Percentiles rank a stretch among this genome's conserved stretches.
Evolutionary conservation across 2,113 vertebrate species (phyloP).

Genomic region (Forbesichthys agassizii): DNA sequence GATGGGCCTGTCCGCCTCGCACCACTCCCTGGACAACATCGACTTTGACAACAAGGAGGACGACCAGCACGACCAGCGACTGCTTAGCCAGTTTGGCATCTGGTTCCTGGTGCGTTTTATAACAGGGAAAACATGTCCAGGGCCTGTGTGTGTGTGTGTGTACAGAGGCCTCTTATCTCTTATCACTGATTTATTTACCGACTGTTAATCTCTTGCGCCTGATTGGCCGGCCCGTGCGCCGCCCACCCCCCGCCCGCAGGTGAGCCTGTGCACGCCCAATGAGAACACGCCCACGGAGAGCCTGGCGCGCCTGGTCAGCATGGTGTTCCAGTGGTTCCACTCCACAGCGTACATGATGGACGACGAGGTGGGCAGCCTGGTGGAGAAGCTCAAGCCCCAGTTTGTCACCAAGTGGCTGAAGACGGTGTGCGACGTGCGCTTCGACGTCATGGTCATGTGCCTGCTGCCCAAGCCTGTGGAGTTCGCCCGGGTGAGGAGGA

Average conservation of each 20-base stretch:
- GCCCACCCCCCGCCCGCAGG: conserved; percentile 69
- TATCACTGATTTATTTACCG: conserved; percentile 24
- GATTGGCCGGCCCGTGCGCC: conserved; percentile 4
- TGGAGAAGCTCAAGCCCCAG: conserved; percentile 98
- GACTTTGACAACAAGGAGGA: conserved; percentile 99
- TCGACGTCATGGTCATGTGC: conserved; percentile 99
- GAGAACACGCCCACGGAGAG: conserved; percentile 98
- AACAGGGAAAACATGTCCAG: not conserved
- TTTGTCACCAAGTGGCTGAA: conserved; percentile 99
- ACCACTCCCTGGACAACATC: conserved; percentile 94
- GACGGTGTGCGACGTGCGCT: conserved; percentile 95
- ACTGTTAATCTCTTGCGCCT: not conserved
- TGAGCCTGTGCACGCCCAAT: conserved; percentile 96
- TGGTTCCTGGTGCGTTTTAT: conserved; percentile 91
- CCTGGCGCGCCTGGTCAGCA: conserved; percentile 93
- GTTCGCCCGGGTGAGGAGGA: conserved; percentile 89
- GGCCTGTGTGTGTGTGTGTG: not conserved
- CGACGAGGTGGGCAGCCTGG: conserved; percentile 96
- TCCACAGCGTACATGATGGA: conserved; percentile 99
- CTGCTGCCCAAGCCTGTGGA: conserved; percentile 98
- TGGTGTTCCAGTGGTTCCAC: conserved; percentile 99
- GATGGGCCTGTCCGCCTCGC: conserved; percentile 94
- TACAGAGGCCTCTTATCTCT: conserved; percentile 2
- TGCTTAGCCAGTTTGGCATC: conserved; percentile 98
- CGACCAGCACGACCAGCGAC: conserved; percentile 95